phyloP scores from a whole-genome alignment of 1,140 invertebrate genomes.

The Drosophila kikkawai region DNA sequence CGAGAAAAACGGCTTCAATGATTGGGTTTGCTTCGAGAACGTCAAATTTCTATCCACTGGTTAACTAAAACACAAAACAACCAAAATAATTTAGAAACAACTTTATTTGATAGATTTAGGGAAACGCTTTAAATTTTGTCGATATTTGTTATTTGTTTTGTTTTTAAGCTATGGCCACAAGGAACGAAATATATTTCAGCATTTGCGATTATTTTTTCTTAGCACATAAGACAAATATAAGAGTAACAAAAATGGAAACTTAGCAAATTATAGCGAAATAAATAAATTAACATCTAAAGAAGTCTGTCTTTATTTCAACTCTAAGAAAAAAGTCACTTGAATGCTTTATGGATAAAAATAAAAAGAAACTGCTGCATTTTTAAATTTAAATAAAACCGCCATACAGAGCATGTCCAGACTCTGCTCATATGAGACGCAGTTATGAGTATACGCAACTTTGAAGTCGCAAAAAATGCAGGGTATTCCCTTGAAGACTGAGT shows the following conservation, averaged over 20 bases:
- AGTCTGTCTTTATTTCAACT: no score
- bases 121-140: conserved; percentile 33
- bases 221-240: conserved; percentile 22
- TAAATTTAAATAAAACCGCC: background rate
- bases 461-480: no score
- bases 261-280: conserved; percentile 67
- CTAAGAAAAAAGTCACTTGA: no score
- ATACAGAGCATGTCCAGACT: no score
- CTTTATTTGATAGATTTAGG: conserved; percentile 12
- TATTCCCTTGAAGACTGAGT: no score
- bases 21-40: conserved; percentile 44
- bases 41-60: conserved; percentile 37
- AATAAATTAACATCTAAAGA: conserved; percentile 31
- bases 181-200: conserved; percentile 32
- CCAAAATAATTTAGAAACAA: conserved; percentile 10
- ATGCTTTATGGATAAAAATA: no score
- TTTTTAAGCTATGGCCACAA: conserved; percentile 50
- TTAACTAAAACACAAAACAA: conserved; percentile 34
- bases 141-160: conserved; percentile 60
- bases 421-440: background rate
- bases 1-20: conserved; percentile 39
- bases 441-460: background rate
- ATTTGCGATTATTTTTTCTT: conserved; percentile 59
- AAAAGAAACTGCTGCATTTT: no score
- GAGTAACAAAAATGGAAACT: conserved; percentile 37